phyloP scores from a whole-genome alignment of 1,140 invertebrate genomes.

The Marisa cornuarietis region DNA sequence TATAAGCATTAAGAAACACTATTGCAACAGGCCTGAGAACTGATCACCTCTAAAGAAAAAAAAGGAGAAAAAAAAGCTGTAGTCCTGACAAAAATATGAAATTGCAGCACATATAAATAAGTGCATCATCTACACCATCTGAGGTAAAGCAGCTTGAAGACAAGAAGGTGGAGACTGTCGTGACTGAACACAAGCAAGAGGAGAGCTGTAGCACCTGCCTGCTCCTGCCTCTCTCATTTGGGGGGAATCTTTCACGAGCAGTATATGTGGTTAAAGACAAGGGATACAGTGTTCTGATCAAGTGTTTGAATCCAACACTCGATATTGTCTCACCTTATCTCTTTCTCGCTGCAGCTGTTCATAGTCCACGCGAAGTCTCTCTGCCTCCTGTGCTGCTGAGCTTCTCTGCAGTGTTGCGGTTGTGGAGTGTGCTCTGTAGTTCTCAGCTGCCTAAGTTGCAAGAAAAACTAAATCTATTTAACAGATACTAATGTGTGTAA shows the following conservation, averaged over 20 bases:
- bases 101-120: no score
- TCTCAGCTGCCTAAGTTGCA: conserved; percentile 43
- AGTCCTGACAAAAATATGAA: no score
- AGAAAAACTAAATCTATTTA: neutral
- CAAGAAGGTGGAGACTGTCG: no score
- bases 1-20: neutral
- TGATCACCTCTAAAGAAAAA: neutral
- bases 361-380: conserved; percentile 42
- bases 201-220: no score
- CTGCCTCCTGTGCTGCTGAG: conserved; percentile 46
- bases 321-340: conserved; percentile 42
- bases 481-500: no score
- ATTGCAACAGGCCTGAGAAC: neutral
- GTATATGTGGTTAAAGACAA: no score
- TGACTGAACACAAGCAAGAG: no score
- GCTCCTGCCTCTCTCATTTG: no score
- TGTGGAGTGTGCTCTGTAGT: conserved; percentile 48
- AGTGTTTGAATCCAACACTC: neutral
- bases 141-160: no score
- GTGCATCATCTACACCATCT: no score
- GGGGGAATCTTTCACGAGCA: no score
- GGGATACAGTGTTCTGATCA: neutral
- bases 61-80: no score
- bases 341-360: conserved; percentile 39
- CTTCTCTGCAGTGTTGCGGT: conserved; percentile 52